Percentiles rank a stretch among this genome's conserved stretches.
Conservation (phyloP, 2,797 vertebrate genomes). For the Silurus lanzhouensis region DNA sequence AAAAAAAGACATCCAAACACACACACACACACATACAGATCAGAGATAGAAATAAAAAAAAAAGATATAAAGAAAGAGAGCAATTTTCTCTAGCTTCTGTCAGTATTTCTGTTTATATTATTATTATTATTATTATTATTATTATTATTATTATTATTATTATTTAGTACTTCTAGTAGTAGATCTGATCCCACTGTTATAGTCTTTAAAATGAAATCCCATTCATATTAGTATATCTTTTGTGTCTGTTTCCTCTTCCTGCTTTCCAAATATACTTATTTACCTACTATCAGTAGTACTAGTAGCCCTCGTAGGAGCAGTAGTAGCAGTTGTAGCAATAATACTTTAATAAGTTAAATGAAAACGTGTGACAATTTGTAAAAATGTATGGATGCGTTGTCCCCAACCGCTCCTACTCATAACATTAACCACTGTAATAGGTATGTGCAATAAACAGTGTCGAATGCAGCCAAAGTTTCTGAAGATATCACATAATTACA, state of each 20-base stretch:
- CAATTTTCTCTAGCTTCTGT: no score
- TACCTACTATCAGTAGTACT: background rate
- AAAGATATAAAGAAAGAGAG: background rate
- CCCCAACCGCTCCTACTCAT: background rate
- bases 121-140: no score
- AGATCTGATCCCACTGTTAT: background rate
- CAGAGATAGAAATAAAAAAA: background rate
- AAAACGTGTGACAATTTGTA: background rate
- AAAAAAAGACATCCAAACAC: background rate
- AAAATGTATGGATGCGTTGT: background rate
- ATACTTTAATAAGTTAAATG: background rate
- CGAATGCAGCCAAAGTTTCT: constrained; percentile 28
- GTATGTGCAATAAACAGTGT: background rate
- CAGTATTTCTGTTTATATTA: no score
- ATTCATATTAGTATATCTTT: background rate
- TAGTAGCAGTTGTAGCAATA: background rate
- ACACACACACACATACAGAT: background rate
- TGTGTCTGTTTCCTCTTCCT: background rate
- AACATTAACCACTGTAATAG: background rate
- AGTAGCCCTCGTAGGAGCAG: background rate
- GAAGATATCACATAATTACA: constrained; percentile 62
- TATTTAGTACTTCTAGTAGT: background rate
- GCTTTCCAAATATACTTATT: background rate
- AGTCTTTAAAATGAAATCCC: background rate
- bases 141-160: background rate